Evolutionary conservation across 2,888 invertebrate genomes (phyloP), one percentile per base, ranked within the genome.

Genomic region (Drosophila fulvimacula): DNA sequence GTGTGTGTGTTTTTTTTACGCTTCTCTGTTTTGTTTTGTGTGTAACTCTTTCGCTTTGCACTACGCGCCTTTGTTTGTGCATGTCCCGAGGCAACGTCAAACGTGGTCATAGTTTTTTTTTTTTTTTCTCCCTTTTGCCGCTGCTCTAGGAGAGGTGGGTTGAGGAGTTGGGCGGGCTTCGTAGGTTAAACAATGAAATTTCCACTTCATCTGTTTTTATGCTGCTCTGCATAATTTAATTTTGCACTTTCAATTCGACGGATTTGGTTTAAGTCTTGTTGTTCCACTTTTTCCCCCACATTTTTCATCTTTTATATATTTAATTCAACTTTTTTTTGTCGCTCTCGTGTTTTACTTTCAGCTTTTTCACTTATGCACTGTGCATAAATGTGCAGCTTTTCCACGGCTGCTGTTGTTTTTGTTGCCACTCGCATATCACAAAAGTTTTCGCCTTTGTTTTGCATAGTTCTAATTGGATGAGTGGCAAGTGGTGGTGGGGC

Each of bases 121-220:
- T 1, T n/a, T 9, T 27, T 10, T 24, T 19, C 30, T 10, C 11
- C 3, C 30, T 49, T 15, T n/a, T n/a, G 44, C 42, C 5, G 13
- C 30, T 11, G 13, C 30, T 7, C 11, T 9, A 27, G 34, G 0
- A 36, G 49, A 4, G 10, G 3, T 21, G 13, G 30, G 48, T 0
- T 15, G 24, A 17, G n/a, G n/a, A 34, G n/a, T 13, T 32, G n/a
- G 5, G 10, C 10, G 34, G 51, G 13, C 30, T 59, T 71, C 81
- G 76, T 81, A 82, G 84, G 81, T 85, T 88, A 77, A 85, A 82
- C 83, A 83, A 88, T 88, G 88, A 82, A 84, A 88, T 85, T 85
- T 85, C 87, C 88, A 88, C 87, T 88, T 85, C 84, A 85, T 88
- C 84, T 88, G 83, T 61, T 86, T 88, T 85, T 86, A 86, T 88